Conservation (phyloP, 2,888 invertebrate species). For the Troglohyphantes excavatus region DNA sequence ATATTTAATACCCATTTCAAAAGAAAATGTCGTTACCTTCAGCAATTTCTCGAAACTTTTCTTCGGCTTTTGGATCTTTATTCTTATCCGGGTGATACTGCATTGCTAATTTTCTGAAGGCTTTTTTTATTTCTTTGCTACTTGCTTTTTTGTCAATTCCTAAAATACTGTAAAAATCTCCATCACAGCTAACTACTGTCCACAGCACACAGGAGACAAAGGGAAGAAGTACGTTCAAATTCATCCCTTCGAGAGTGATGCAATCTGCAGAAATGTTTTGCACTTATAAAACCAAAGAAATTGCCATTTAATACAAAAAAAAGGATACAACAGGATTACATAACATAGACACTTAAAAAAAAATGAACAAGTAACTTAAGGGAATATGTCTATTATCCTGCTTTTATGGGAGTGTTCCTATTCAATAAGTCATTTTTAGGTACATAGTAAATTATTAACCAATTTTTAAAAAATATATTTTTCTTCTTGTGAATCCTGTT, state of each 20-base stretch:
- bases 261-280: background rate
- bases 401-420: too few relatives aligned
- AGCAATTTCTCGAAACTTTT: slow-evolving; percentile 84
- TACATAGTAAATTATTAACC: too few relatives aligned
- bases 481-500: too few relatives aligned
- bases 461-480: too few relatives aligned
- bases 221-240: background rate
- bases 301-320: too few relatives aligned
- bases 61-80: slow-evolving; percentile 84
- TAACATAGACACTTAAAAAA: too few relatives aligned
- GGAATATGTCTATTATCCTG: too few relatives aligned
- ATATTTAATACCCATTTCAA: too few relatives aligned
- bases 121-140: slow-evolving; percentile 84
- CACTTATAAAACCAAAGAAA: too few relatives aligned
- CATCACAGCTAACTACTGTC: slow-evolving; percentile 77
- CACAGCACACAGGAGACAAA: slow-evolving; percentile 26
- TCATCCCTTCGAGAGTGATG: slow-evolving; percentile 19
- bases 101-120: slow-evolving; percentile 84
- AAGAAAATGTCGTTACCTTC: slow-evolving; percentile 82
- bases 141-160: slow-evolving; percentile 83
- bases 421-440: too few relatives aligned
- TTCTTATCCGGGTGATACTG: slow-evolving; percentile 85
- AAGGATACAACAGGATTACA: too few relatives aligned
- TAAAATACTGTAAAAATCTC: slow-evolving; percentile 84
- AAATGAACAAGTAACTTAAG: too few relatives aligned